Conservation (phyloP, 2,888 invertebrate species). For the Hartigia nigra region DNA sequence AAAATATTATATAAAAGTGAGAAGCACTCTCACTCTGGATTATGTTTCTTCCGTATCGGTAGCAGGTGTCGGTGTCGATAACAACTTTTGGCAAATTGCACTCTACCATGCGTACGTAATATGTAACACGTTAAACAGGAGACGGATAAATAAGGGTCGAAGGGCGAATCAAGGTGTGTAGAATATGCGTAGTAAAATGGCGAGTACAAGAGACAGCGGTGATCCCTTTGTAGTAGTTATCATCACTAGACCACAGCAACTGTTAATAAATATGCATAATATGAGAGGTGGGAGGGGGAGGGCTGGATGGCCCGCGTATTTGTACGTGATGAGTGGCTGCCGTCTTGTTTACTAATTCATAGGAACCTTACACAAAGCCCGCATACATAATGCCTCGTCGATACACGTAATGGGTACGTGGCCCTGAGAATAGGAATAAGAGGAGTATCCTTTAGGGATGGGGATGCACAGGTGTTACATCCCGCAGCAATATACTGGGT, state of each 20-base stretch:
- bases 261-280: background rate
- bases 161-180: background rate
- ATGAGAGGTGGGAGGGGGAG: background rate
- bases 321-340: background rate
- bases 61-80: background rate
- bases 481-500: background rate
- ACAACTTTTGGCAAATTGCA: background rate
- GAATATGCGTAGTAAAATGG: background rate
- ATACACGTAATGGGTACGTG: conserved; percentile 1
- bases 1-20: background rate
- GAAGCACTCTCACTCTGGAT: background rate
- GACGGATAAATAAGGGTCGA: background rate
- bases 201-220: background rate
- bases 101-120: background rate
- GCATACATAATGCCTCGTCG: conserved; percentile 2
- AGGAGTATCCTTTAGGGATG: background rate
- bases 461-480: background rate
- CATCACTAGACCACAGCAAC: background rate
- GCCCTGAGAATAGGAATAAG: background rate
- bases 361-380: background rate
- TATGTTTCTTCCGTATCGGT: background rate
- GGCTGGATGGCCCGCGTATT: background rate
- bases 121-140: background rate
- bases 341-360: conserved; percentile 3
- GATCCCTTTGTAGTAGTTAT: background rate